These are phyloP conservation scores for Morelia viridis DNA, from an alignment of 2,797 vertebrate species.

Conservation along the genomic window DNA sequence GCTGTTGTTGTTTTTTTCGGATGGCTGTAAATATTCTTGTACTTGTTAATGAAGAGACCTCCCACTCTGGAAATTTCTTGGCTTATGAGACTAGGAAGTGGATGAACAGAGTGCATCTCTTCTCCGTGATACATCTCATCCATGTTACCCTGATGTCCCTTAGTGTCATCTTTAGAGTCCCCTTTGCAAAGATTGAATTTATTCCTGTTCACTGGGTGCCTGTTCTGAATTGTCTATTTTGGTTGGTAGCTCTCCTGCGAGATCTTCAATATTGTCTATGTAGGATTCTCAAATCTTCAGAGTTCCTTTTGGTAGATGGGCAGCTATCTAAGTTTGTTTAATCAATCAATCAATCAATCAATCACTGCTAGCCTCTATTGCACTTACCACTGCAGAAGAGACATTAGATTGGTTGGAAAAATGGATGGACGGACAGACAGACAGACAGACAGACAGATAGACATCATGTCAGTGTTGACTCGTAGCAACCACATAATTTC, in stretches of 20 bases:
- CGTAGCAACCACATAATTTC: too few species aligned
- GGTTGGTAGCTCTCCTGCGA: background rate
- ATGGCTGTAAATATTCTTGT: background rate
- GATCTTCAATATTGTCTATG: background rate
- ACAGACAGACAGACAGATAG: too few species aligned
- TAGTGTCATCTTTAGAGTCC: background rate
- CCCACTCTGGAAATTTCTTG: too few species aligned
- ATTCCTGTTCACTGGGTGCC: background rate
- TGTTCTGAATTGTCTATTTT: background rate
- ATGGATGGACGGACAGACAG: background rate
- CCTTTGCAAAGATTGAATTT: background rate
- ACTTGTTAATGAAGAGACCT: background rate
- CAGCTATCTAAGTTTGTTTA: background rate
- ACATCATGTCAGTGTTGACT: too few species aligned
- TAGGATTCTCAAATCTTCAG: background rate
- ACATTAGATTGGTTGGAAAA: background rate
- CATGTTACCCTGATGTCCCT: too few species aligned
- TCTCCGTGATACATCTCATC: too few species aligned
- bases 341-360: background rate
- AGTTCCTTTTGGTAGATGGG: background rate
- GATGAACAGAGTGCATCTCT: too few species aligned
- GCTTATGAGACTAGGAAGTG: too few species aligned
- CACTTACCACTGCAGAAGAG: background rate
- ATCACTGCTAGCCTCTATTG: background rate
- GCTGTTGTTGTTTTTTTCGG: background rate